These are phyloP conservation scores for Zoanthus sansibaricus DNA, from an alignment of 92 coral and sea anemone species.

Conservation along the genomic window DNA sequence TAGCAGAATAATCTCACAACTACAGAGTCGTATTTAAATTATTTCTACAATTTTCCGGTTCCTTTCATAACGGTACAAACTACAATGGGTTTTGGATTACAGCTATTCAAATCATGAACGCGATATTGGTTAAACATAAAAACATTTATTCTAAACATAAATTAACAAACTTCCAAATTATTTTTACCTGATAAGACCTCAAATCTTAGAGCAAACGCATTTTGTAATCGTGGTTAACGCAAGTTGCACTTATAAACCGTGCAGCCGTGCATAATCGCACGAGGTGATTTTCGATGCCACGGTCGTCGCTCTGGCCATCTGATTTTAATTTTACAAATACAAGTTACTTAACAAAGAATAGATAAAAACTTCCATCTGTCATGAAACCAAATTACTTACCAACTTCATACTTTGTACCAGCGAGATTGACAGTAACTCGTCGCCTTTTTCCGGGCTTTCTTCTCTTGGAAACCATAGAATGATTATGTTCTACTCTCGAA, in stretches of 20 bases:
- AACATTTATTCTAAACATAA: background rate
- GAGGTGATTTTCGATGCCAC: background rate
- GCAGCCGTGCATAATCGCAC: background rate
- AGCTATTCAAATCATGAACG: background rate
- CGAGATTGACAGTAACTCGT: constrained; percentile 85
- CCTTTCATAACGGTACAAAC: background rate
- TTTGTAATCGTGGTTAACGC: background rate
- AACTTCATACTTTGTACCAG: constrained; percentile 92
- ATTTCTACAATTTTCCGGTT: background rate
- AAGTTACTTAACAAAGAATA: background rate
- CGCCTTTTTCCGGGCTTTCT: constrained; percentile 67
- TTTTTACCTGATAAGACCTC: background rate
- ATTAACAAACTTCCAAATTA: background rate
- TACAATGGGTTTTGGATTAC: background rate
- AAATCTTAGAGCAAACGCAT: background rate
- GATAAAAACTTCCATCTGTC: background rate
- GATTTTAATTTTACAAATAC: background rate
- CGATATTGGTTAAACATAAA: background rate
- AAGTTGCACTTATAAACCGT: no score
- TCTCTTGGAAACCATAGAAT: constrained; percentile 33
- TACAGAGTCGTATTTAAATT: background rate
- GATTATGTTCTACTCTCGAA: background rate
- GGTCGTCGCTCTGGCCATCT: background rate
- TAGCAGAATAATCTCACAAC: background rate
- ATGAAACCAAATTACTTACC: constrained; percentile 66